These are phyloP conservation scores for Ictalurus punctatus DNA, from an alignment of 2,113 vertebrate species.

Conservation along the genomic window DNA sequence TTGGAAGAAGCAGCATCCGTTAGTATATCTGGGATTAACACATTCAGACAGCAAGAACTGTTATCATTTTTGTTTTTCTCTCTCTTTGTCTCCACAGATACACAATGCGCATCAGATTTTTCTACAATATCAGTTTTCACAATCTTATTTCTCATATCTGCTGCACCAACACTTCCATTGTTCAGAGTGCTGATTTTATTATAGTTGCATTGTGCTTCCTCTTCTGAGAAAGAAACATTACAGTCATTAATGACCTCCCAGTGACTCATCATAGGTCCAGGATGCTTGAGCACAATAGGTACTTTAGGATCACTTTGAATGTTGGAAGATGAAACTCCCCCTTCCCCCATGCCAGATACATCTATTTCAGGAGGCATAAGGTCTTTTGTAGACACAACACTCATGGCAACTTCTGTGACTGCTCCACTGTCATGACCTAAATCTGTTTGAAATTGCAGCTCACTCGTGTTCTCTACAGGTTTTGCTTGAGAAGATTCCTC, in stretches of 20 bases:
- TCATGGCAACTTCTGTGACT: slow-evolving; percentile 10
- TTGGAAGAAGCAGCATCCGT: slow-evolving; percentile 8
- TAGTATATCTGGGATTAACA: background rate
- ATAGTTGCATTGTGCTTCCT: slow-evolving; percentile 36
- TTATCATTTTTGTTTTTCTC: slow-evolving; percentile 16
- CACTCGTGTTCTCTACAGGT: slow-evolving; percentile 21
- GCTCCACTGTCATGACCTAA: slow-evolving; percentile 17
- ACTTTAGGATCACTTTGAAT: slow-evolving; percentile 42
- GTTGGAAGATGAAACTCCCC: slow-evolving; percentile 12
- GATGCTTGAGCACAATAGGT: slow-evolving; percentile 56
- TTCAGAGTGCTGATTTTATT: slow-evolving; percentile 36
- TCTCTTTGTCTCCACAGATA: background rate
- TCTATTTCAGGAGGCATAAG: slow-evolving; percentile 38
- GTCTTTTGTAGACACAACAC: background rate
- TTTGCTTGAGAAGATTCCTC: slow-evolving; percentile 45
- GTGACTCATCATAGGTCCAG: slow-evolving; percentile 71
- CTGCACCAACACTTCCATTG: slow-evolving; percentile 3
- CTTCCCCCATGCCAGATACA: slow-evolving; percentile 28
- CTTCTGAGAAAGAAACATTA: slow-evolving; percentile 58
- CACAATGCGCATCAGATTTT: slow-evolving; percentile 11
- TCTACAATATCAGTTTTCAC: slow-evolving; percentile 14
- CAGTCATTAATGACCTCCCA: slow-evolving; percentile 62
- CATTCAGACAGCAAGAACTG: background rate
- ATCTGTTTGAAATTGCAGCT: slow-evolving; percentile 51
- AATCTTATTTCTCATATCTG: slow-evolving; percentile 15